phyloP scores from a whole-genome alignment of 2,888 invertebrate genomes.

The Andrena praecox region DNA sequence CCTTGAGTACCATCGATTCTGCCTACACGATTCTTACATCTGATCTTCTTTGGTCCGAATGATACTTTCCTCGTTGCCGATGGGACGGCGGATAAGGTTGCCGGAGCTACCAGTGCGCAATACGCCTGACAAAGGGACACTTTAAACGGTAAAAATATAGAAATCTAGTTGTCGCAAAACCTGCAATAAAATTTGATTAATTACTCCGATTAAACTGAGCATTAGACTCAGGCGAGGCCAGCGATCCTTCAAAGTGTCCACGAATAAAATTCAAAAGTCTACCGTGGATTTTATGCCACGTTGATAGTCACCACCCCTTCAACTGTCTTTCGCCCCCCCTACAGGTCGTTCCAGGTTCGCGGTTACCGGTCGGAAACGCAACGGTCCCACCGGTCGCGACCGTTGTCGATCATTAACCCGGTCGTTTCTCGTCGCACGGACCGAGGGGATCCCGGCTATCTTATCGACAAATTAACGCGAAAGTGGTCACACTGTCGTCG shows the following conservation, averaged over 20 bases:
- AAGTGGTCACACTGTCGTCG: constrained; percentile 65
- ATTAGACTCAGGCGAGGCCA: not conserved
- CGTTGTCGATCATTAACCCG: constrained; percentile 46
- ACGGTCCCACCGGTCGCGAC: constrained; percentile 27
- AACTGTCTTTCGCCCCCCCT: not conserved
- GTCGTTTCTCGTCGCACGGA: constrained; percentile 28
- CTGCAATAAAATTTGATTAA: not conserved
- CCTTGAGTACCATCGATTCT: constrained; percentile 38
- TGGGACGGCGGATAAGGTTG: not conserved
- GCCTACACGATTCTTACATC: constrained; percentile 17
- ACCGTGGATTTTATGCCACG: no score
- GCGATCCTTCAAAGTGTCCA: no score
- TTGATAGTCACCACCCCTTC: not conserved
- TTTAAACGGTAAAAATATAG: not conserved
- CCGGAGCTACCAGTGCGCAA: not conserved
- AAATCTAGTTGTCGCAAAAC: not conserved
- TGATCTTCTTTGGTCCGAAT: constrained; percentile 2
- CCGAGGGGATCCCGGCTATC: constrained; percentile 45
- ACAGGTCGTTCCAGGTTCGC: not conserved
- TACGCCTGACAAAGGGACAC: not conserved
- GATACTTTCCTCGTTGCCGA: constrained; percentile 6
- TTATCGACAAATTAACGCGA: constrained; percentile 72
- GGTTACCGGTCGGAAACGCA: constrained; percentile 3
- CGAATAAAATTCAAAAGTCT: not conserved
- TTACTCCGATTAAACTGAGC: no score